phyloP scores from a whole-genome alignment of 2,888 invertebrate genomes.

The Tetranychus piercei region DNA sequence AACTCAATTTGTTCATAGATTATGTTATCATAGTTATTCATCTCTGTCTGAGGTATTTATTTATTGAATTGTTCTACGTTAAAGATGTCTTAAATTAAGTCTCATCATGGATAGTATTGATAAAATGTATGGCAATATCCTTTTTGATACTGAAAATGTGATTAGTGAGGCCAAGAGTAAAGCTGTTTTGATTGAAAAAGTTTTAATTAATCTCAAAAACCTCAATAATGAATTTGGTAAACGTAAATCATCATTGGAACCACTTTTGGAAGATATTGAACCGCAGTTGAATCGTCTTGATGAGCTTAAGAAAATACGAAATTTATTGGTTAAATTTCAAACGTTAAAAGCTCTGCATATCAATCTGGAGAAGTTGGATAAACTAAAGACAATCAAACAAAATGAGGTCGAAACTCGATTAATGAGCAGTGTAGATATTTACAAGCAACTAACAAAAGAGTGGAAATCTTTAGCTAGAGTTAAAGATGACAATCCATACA shows the following conservation, averaged over 20 bases:
- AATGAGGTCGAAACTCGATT: background rate
- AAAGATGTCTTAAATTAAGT: too few species aligned
- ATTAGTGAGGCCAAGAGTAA: background rate
- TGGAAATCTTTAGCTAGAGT: background rate
- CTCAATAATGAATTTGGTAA: background rate
- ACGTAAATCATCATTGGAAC: background rate
- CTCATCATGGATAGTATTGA: too few species aligned
- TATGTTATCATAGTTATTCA: too few species aligned
- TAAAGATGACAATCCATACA: slow-evolving; percentile 7
- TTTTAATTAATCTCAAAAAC: background rate
- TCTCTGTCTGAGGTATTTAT: too few species aligned
- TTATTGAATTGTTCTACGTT: too few species aligned
- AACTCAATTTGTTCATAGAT: too few species aligned
- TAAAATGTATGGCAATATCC: too few species aligned
- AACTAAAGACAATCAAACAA: background rate
- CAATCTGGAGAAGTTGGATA: background rate
- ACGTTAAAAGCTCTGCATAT: background rate
- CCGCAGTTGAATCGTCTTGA: slow-evolving; percentile 1
- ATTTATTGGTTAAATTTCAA: background rate
- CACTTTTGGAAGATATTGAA: background rate
- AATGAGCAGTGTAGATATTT: background rate
- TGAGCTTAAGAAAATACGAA: slow-evolving; percentile 4
- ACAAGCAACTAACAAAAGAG: background rate
- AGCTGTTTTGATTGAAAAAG: background rate
- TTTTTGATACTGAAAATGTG: too few species aligned